Base-by-base conservation (phyloP, 2,888 invertebrate genomes). In the Trilocha varians region DNA sequence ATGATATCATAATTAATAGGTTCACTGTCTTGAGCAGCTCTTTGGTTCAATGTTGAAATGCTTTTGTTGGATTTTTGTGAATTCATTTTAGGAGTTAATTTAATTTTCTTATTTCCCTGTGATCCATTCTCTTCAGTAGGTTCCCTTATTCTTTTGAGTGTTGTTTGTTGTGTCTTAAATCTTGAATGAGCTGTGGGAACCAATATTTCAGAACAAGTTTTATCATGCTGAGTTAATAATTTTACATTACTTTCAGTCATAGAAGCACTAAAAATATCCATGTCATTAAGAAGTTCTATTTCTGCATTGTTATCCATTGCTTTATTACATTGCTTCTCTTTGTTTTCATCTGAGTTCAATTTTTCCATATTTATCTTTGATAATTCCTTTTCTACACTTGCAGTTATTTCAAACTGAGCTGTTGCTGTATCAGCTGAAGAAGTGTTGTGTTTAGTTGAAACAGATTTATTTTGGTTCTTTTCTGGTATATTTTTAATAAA, bases 361-460 rank as follows among this genome's bases (percentile, higher is more conserved):
- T 25, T 25, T 25, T 25, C 13, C 13, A 15, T 34, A 13, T 36
- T 36, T 15, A 70, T 54, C 41, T 66, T 68, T 18, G 71, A 73
- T 36, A 82, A 49, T 52, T 79, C 78, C 59, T 70, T 78, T 59
- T 79, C 82, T 36, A 77, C 68, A 71, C 78, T 83, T 47, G 74
- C 76, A 45, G 82, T 78, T 9, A 79, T 83, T 59, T 78, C 76
- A 59, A 68, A 70, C 14, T 71, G 68, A 39, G 55, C 74, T 34
- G 71, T 70, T 40, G 58, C 66, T 44, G 83, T 84, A 16, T 78
- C 82, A 43, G 79, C 80, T 43, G 83, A 82, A 13, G 74, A 76
- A 38, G 83, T 84, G 48, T 78, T 70, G 57, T 77, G 82, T 46
- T 77, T 79, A 3, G 50, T 59, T 38, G 66, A 66, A 16, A 39